phyloP scores from a whole-genome alignment of 2,888 invertebrate genomes.

The Dorcus parallelipipedus region DNA sequence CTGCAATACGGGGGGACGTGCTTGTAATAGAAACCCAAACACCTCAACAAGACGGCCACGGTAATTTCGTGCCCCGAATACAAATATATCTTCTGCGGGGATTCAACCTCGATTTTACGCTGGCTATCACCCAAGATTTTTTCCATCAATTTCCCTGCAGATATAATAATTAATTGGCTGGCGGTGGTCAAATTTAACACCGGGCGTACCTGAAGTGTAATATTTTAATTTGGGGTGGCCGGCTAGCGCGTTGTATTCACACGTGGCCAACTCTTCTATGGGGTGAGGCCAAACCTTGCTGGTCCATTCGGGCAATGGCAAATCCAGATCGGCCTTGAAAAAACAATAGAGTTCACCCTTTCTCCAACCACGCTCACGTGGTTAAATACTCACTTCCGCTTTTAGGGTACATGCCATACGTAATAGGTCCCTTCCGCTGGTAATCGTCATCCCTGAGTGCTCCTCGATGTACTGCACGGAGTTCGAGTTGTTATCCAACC shows the following conservation, averaged over 20 bases:
- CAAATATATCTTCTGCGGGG: constrained; percentile 4
- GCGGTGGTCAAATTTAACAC: background rate
- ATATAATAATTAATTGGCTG: background rate
- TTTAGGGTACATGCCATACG: background rate
- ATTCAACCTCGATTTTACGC: constrained; percentile 6
- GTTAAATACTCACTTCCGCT: background rate
- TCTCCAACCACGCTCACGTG: too few relatives aligned
- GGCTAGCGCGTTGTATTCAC: constrained; percentile 38
- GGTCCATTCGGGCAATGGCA: constrained; percentile 40
- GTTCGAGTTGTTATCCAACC: background rate
- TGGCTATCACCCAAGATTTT: constrained; percentile 11
- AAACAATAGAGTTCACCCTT: background rate
- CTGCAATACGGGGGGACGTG: constrained; percentile 10
- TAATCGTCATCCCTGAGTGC: background rate
- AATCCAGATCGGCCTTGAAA: constrained; percentile 22
- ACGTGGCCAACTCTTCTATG: constrained; percentile 29
- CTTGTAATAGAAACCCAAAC: constrained; percentile 3
- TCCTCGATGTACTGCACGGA: constrained; percentile 6
- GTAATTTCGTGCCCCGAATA: constrained; percentile 17
- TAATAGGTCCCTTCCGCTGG: background rate
- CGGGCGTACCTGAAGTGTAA: background rate
- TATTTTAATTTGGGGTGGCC: background rate
- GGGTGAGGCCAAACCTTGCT: constrained; percentile 32
- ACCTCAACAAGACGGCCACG: constrained; percentile 10
- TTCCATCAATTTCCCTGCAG: constrained; percentile 5